Evolutionary conservation across 2,113 vertebrate species (phyloP), one percentile per base, ranked within the genome.

Genomic region (Aspidoscelis tigris): DNA sequence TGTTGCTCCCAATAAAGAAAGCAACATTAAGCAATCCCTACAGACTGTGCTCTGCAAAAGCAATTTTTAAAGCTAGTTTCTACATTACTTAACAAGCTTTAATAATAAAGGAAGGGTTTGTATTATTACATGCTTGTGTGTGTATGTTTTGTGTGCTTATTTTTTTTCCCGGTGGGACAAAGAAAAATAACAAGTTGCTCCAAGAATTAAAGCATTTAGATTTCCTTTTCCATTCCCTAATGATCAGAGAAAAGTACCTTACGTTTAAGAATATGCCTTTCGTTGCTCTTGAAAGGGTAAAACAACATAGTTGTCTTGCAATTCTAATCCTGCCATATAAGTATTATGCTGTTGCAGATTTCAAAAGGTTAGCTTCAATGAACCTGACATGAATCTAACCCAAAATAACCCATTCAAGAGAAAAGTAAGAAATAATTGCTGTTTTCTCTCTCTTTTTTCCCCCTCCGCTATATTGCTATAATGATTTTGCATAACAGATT

Each of bases 401-500:
- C 97, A 97, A 97, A 98, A 99, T 98, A 98, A 97, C 96, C 97
- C 96, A 97, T 97, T 97, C 96, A 97, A 95, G 96, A 96, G 96
- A 98, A 98, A 99, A 98, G 98, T 98, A 98, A 98, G 97, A 98
- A 98, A 98, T 99, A 99, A 99, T 99, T 99, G 98, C 98, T 98
- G 97, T 98, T 99, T 99, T 98, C 98, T 98, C 97, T 96, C 22
- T 26, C 78, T 95, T 97, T 97, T 93, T 92, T 86, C 92, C 92
- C 94, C 94, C 94, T 97, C 93, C 94, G 97, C 97, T 97, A 95
- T 97, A 97, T 96, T 97, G 97, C 98, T 98, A 96, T 98, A 98
- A 96, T 97, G 96, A 97, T 98, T 98, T 97, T 97, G 98, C 98
- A 98, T 98, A 99, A 98, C 98, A 98, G 97, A 98, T 98, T 97